Conservation (phyloP, 2,888 invertebrate genomes). For the Oeneis ivallda region DNA sequence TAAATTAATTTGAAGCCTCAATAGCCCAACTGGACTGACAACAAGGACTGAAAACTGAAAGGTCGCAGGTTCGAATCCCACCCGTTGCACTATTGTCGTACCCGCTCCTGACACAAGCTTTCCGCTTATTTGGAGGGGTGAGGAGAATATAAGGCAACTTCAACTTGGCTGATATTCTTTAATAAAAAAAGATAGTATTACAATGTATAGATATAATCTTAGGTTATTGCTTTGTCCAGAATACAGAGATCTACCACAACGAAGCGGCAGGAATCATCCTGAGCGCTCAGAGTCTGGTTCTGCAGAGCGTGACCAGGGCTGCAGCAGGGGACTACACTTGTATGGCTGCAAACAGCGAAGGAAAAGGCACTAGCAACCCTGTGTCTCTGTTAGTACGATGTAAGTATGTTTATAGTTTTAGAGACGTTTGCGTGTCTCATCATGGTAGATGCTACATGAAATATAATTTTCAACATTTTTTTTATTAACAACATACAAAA, state of each 20-base stretch:
- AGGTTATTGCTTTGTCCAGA: constrained; percentile 72
- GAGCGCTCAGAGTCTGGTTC: constrained; percentile 92
- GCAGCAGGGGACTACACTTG: constrained; percentile 95
- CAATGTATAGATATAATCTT: background rate
- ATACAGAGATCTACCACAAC: constrained; percentile 91
- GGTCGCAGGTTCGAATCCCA: too few species aligned
- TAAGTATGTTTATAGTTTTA: constrained; percentile 64
- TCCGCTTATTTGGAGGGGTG: too few species aligned
- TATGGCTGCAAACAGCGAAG: constrained; percentile 91
- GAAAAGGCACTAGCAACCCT: constrained; percentile 88
- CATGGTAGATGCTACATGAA: background rate
- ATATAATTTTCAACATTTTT: too few species aligned
- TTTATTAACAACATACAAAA: too few species aligned
- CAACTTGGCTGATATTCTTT: too few species aligned
- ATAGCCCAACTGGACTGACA: too few species aligned
- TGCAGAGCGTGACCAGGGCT: constrained; percentile 90
- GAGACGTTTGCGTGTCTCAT: background rate
- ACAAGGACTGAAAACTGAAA: too few species aligned
- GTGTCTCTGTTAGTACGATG: constrained; percentile 86
- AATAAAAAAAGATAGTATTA: too few species aligned
- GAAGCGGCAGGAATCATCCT: constrained; percentile 90
- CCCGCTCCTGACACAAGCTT: too few species aligned
- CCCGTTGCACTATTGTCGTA: too few species aligned
- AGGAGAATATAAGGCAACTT: too few species aligned
- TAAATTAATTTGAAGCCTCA: too few species aligned